phyloP scores from a whole-genome alignment of 2,888 invertebrate species.

The Yponomeuta sedellus region DNA sequence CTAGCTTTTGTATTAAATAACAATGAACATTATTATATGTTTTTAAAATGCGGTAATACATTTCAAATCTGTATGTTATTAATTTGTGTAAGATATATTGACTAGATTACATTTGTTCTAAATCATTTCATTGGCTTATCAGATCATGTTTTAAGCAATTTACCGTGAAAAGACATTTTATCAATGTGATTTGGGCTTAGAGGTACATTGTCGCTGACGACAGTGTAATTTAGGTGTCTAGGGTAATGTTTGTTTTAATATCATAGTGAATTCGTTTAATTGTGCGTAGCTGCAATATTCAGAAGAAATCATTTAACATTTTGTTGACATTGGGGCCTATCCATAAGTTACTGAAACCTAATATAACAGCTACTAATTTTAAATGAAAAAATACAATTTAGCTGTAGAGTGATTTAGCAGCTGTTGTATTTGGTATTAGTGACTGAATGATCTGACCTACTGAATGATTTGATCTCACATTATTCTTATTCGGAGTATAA shows the following conservation, averaged over 20 bases:
- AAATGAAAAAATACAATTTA: too few relatives aligned
- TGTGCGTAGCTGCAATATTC: conserved; percentile 12
- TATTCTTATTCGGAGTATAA: conserved; percentile 41
- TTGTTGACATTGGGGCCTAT: conserved; percentile 27
- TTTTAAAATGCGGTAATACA: not conserved
- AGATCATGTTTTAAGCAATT: too few relatives aligned
- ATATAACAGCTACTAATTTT: too few relatives aligned
- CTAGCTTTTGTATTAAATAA: conserved; percentile 13
- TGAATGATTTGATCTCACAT: conserved; percentile 63
- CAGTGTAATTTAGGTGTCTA: not conserved
- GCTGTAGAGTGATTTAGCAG: too few relatives aligned
- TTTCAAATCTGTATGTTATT: not conserved
- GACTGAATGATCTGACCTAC: conserved; percentile 22
- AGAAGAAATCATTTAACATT: conserved; percentile 26
- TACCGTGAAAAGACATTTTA: too few relatives aligned
- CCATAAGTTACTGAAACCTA: too few relatives aligned
- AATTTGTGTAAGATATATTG: conserved; percentile 6
- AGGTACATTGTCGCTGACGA: not conserved
- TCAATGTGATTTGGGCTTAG: too few relatives aligned
- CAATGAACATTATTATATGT: not conserved
- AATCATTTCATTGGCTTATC: too few relatives aligned
- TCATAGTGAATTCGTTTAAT: not conserved
- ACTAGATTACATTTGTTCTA: not conserved
- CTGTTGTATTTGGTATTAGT: too few relatives aligned
- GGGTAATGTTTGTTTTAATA: not conserved